Conservation (phyloP, 2,797 vertebrate genomes). For the Pangasius sanitwongsei region DNA sequence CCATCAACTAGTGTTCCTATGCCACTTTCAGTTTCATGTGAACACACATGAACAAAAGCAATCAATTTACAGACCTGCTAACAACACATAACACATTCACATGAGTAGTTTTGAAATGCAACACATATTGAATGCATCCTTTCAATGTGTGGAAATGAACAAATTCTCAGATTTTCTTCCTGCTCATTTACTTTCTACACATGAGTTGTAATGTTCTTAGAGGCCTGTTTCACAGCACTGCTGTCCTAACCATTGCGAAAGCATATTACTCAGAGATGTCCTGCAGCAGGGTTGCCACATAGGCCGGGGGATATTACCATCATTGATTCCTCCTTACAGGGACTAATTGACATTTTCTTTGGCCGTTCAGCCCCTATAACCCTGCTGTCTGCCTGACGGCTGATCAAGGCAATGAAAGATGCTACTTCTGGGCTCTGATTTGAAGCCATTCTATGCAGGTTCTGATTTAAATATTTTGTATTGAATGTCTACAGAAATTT, state of each 20-base stretch:
- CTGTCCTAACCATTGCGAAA: conserved; percentile 7
- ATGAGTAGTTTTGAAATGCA: background rate
- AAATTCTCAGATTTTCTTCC: background rate
- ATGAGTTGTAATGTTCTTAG: background rate
- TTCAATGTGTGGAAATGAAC: background rate
- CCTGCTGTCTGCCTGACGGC: background rate
- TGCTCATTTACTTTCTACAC: conserved; percentile 1
- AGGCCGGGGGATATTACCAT: conserved; percentile 28
- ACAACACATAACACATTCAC: background rate
- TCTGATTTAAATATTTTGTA: background rate
- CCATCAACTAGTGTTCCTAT: background rate
- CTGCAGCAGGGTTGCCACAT: background rate
- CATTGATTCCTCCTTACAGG: conserved; percentile 37
- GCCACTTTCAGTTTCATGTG: background rate
- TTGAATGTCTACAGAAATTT: background rate
- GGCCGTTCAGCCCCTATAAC: background rate
- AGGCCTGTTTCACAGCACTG: background rate
- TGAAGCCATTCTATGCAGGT: background rate
- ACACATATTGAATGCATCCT: background rate
- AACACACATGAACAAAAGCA: background rate
- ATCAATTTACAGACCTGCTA: background rate
- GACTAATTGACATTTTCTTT: conserved; percentile 39
- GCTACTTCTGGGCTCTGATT: background rate
- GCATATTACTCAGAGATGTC: conserved; percentile 2
- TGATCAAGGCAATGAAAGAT: conserved; percentile 17